A percentile compares a stretch with the other conserved stretches of the same genome.
Conservation (phyloP, 2,888 invertebrate species). For the Eilema caniola region DNA sequence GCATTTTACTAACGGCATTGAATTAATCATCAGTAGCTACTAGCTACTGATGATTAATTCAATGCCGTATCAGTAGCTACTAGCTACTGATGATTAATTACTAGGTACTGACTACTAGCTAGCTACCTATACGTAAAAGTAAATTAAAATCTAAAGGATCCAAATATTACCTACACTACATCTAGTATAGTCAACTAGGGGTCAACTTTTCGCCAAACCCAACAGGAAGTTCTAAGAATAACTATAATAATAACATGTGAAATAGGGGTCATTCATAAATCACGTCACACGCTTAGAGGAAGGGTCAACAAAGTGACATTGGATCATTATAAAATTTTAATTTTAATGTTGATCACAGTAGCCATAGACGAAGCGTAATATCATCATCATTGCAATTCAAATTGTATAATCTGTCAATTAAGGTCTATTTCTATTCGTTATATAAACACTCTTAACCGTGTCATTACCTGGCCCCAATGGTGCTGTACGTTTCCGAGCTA, state of each 20-base stretch:
- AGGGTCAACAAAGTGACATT: neutral
- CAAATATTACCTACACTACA: neutral
- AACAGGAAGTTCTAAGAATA: neutral
- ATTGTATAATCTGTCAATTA: neutral
- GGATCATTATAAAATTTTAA: neutral
- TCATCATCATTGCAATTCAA: neutral
- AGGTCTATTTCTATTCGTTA: neutral
- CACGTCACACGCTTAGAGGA: neutral
- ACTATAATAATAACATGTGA: neutral
- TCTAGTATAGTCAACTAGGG: neutral
- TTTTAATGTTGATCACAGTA: neutral
- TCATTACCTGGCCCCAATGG: too few species aligned
- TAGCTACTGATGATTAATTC: too few species aligned
- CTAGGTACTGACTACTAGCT: too few species aligned
- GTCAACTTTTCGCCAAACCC: neutral
- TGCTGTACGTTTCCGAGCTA: neutral
- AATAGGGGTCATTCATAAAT: neutral
- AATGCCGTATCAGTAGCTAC: too few species aligned
- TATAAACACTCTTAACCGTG: neutral
- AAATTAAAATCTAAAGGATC: too few species aligned
- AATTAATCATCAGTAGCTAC: too few species aligned
- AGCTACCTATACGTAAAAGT: too few species aligned
- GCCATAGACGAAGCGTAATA: neutral
- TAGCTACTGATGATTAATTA: too few species aligned
- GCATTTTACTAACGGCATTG: too few species aligned